Conservation (phyloP, 2,888 invertebrate species). For the Torymus aiolomorphi region DNA sequence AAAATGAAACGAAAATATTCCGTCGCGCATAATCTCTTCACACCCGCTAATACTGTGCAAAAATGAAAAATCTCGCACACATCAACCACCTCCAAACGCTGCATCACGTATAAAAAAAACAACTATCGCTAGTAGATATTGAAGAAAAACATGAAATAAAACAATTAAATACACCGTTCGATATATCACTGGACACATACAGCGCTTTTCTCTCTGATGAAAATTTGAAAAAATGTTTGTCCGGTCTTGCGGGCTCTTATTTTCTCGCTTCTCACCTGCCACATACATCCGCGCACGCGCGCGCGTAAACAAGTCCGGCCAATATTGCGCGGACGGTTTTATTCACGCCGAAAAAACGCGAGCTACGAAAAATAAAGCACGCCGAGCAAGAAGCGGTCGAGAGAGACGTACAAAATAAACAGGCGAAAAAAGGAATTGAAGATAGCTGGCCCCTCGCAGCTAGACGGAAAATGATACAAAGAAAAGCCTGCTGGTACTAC, state of each 20-base stretch:
- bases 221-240: conserved; percentile 42
- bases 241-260: neutral
- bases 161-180: neutral
- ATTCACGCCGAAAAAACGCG: conserved; percentile 33
- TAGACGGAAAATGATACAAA: conserved; percentile 5
- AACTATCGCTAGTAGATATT: too few relatives aligned
- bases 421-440: neutral
- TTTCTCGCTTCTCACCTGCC: neutral
- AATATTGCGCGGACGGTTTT: conserved; percentile 52
- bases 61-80: too few relatives aligned
- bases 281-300: neutral
- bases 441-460: too few relatives aligned
- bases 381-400: conserved; percentile 12
- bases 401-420: neutral
- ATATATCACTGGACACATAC: neutral
- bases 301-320: conserved; percentile 37
- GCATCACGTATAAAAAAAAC: too few relatives aligned
- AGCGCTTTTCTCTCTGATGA: neutral
- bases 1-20: too few relatives aligned
- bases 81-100: too few relatives aligned
- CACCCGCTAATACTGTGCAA: too few relatives aligned
- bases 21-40: too few relatives aligned
- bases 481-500: neutral
- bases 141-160: conserved; percentile 13
- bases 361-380: neutral